Percentiles rank a stretch among this genome's conserved stretches.
Conservation (phyloP, 2,888 invertebrate genomes). For the Drosophila mimica region DNA sequence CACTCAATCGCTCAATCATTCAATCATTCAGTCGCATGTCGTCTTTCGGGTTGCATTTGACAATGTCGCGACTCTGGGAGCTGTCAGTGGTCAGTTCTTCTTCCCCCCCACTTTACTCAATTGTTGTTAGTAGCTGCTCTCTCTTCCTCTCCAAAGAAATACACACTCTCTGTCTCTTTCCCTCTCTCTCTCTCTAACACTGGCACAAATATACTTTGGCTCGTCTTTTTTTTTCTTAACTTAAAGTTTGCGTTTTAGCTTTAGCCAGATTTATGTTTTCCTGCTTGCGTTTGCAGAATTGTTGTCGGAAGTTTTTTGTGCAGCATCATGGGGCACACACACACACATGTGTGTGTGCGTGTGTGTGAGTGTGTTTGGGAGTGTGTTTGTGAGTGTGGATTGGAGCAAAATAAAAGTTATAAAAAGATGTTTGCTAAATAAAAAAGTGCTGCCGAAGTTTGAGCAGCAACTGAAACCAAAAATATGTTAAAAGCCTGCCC, state of each 20-base stretch:
- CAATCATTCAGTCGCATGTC: neutral
- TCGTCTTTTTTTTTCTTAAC: slow-evolving; percentile 43
- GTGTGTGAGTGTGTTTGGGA: neutral
- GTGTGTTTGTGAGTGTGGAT: slow-evolving; percentile 1
- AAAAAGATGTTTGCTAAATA: slow-evolving; percentile 56
- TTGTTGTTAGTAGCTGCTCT: slow-evolving; percentile 12
- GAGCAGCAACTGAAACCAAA: slow-evolving; percentile 27
- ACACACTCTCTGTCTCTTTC: neutral
- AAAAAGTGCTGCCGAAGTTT: slow-evolving; percentile 52
- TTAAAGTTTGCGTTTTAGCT: slow-evolving; percentile 80
- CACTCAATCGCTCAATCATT: slow-evolving; percentile 8
- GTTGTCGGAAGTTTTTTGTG: slow-evolving; percentile 81
- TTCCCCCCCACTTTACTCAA: slow-evolving; percentile 1
- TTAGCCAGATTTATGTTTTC: slow-evolving; percentile 81
- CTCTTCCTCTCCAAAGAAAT: no score
- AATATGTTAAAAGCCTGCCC: slow-evolving; percentile 61
- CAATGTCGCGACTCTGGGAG: neutral
- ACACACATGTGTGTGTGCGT: neutral
- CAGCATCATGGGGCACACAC: slow-evolving; percentile 69
- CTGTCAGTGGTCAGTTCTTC: slow-evolving; percentile 11
- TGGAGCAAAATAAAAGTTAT: slow-evolving; percentile 45
- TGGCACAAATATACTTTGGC: slow-evolving; percentile 61
- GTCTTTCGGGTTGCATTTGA: slow-evolving; percentile 8
- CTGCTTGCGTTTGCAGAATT: slow-evolving; percentile 81
- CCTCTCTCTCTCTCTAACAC: slow-evolving; percentile 45